Evolutionary conservation across 1,140 invertebrate species (phyloP).

Genomic region (Drosophila nikananu): DNA sequence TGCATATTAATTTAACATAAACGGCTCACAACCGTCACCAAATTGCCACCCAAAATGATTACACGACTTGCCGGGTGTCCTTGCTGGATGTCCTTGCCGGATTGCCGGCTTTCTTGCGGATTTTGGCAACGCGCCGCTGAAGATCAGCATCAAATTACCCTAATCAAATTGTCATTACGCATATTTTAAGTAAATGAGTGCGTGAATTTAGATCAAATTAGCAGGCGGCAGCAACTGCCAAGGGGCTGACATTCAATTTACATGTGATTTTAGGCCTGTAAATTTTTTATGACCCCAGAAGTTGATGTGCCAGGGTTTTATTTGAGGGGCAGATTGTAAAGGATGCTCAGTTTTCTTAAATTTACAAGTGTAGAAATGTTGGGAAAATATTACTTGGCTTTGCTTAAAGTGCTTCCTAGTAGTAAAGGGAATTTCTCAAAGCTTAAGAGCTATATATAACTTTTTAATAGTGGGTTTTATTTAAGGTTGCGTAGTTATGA

Average conservation of each 20-base stretch:
- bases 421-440: constrained; percentile 2
- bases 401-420: background rate
- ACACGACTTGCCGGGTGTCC: constrained; percentile 47
- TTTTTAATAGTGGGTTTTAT: background rate
- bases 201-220: constrained; percentile 75
- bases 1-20: constrained; percentile 78
- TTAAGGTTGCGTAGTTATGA: background rate
- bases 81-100: constrained; percentile 15
- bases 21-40: constrained; percentile 66
- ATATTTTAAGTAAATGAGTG: constrained; percentile 81
- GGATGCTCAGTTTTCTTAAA: background rate
- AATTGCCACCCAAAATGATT: constrained; percentile 71
- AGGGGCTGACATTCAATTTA: constrained; percentile 52
- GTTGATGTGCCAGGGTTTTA: constrained; percentile 2
- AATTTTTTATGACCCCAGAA: constrained; percentile 36
- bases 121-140: constrained; percentile 55
- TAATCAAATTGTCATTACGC: constrained; percentile 80
- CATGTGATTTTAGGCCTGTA: constrained; percentile 36
- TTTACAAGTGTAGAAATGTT: background rate
- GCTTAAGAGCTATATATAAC: background rate
- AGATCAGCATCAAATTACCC: constrained; percentile 80
- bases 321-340: background rate
- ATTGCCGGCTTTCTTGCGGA: constrained; percentile 41
- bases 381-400: too few species aligned
- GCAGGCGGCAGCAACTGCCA: constrained; percentile 27